Conservation (phyloP, 1,140 invertebrate genomes). For the Zaprionus camerounensis region DNA sequence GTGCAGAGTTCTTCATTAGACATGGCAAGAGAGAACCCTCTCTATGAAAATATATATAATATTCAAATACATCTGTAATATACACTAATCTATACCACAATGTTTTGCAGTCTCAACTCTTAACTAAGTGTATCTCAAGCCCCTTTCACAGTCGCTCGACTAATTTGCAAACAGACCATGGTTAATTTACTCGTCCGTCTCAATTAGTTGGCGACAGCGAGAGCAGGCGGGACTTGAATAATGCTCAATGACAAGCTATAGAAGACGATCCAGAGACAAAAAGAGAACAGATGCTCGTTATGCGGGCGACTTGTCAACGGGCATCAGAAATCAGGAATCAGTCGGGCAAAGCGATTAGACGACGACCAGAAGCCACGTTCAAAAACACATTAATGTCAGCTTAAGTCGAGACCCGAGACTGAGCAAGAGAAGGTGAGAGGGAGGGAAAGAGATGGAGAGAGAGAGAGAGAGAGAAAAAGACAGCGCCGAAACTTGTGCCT, state of each 20-base stretch:
- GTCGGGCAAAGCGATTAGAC: conserved; percentile 62
- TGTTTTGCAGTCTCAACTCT: neutral
- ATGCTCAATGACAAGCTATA: conserved; percentile 15
- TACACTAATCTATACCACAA: too few species aligned
- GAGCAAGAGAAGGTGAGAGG: conserved; percentile 16
- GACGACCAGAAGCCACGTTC: conserved; percentile 70
- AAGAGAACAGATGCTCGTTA: conserved; percentile 51
- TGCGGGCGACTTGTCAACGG: conserved; percentile 52
- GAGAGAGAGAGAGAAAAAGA: conserved; percentile 5
- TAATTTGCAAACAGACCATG: conserved; percentile 59
- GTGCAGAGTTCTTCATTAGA: too few species aligned
- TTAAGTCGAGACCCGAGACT: conserved; percentile 48
- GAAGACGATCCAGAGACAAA: conserved; percentile 47
- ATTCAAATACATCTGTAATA: too few species aligned
- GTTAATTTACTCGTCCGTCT: conserved; percentile 60
- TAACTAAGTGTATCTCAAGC: neutral
- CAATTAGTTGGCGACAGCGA: neutral
- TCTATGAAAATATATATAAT: too few species aligned
- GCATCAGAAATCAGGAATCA: conserved; percentile 43
- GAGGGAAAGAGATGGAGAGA: neutral
- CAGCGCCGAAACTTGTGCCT: neutral
- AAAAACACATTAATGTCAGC: conserved; percentile 79
- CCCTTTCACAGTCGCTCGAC: conserved; percentile 17
- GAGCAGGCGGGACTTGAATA: neutral
- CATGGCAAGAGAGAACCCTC: too few species aligned